Percentiles rank a stretch among this genome's conserved stretches.
These are phyloP conservation scores for Whitmania pigra DNA, from an alignment of 1,140 invertebrate genomes.

Conservation along the genomic window DNA sequence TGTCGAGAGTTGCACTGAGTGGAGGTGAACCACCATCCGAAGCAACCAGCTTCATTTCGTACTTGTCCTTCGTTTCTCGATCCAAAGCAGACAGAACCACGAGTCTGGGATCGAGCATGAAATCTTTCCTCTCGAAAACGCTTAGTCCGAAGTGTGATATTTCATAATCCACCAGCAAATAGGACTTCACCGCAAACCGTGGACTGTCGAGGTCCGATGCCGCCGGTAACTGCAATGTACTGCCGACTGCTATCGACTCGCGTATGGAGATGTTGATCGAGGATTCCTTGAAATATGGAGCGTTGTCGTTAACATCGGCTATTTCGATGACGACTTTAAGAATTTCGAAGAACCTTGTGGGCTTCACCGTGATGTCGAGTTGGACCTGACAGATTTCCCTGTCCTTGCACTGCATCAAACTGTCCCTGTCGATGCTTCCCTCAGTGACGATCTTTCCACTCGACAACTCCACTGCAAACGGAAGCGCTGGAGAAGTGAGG, in stretches of 20 bases:
- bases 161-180: neutral
- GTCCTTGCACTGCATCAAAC: constrained; percentile 11
- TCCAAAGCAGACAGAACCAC: constrained; percentile 18
- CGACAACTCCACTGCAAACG: constrained; percentile 7
- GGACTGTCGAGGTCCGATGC: constrained; percentile 15
- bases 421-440: constrained; percentile 20
- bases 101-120: constrained; percentile 5
- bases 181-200: constrained; percentile 4
- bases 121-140: constrained; percentile 1
- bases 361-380: constrained; percentile 13
- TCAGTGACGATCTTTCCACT: constrained; percentile 19
- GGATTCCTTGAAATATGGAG: constrained; percentile 18
- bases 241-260: constrained; percentile 6
- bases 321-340: constrained; percentile 18
- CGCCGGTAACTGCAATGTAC: constrained; percentile 4
- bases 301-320: constrained; percentile 24
- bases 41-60: constrained; percentile 20
- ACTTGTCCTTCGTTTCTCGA: constrained; percentile 20
- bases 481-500: neutral
- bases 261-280: neutral
- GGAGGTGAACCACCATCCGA: constrained; percentile 20
- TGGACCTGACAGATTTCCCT: neutral
- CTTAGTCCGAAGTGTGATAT: constrained; percentile 16
- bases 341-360: constrained; percentile 15
- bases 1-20: constrained; percentile 9